Percentiles rank a stretch among this genome's conserved stretches.
Evolutionary conservation across 1,140 invertebrate genomes (phyloP).

Genomic region (Caligus rogercresseyi): DNA sequence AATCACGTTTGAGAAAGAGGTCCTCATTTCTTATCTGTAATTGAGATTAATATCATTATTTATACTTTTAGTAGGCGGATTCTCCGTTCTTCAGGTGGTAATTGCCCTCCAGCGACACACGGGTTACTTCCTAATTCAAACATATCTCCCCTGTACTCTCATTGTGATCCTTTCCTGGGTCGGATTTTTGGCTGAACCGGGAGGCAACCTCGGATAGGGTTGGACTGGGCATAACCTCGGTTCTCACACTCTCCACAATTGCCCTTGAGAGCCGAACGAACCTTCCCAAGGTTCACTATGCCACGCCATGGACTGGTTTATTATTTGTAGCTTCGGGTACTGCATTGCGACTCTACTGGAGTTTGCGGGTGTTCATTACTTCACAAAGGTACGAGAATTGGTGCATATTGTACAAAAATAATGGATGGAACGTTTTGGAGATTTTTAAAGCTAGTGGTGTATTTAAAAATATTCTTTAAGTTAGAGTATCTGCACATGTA

Average conservation of each 20-base stretch:
- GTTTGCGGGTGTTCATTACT: constrained; percentile 86
- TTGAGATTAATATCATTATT: too few species aligned
- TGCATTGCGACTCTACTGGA: constrained; percentile 79
- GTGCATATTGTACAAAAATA: background rate
- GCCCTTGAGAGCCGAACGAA: constrained; percentile 75
- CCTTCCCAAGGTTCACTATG: constrained; percentile 75
- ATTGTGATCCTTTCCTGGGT: constrained; percentile 91
- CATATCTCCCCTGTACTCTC: constrained; percentile 75
- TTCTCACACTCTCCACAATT: constrained; percentile 73
- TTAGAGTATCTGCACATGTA: too few species aligned
- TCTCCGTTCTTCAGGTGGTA: constrained; percentile 56
- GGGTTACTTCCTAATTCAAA: constrained; percentile 79
- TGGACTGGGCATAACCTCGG: constrained; percentile 71
- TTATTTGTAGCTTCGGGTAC: constrained; percentile 80
- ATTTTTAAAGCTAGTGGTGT: too few species aligned
- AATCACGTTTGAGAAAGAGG: too few species aligned
- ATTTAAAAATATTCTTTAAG: too few species aligned
- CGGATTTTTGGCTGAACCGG: constrained; percentile 86
- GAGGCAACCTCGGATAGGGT: constrained; percentile 79
- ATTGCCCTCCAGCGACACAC: constrained; percentile 77
- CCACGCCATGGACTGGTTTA: constrained; percentile 82
- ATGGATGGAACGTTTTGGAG: background rate
- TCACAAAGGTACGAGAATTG: constrained; percentile 49
- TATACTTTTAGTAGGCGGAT: constrained; percentile 25
- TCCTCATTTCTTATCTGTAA: too few species aligned